phyloP scores from a whole-genome alignment of 2,888 invertebrate genomes.

The Campoplex nolae region DNA sequence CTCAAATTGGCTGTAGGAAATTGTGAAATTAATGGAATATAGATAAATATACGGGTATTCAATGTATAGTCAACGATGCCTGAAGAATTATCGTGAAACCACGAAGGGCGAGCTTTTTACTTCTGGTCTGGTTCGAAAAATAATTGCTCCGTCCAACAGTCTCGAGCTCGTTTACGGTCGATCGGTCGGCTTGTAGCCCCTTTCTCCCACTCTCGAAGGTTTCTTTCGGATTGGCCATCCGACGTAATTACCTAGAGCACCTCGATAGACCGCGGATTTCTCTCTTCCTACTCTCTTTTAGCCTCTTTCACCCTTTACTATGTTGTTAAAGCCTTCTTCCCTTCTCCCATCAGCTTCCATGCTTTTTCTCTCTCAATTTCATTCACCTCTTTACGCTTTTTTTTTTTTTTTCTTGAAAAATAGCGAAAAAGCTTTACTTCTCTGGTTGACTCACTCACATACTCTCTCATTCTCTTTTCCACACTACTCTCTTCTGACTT shows the following conservation, averaged over 20 bases:
- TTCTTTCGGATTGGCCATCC: conserved; percentile 63
- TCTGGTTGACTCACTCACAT: not conserved
- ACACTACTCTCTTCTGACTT: not conserved
- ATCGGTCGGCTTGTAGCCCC: conserved; percentile 62
- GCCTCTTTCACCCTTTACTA: conserved; percentile 52
- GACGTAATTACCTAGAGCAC: conserved; percentile 63
- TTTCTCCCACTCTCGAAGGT: conserved; percentile 11
- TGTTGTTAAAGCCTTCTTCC: conserved; percentile 27
- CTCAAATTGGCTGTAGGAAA: conserved; percentile 30
- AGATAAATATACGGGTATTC: not conserved
- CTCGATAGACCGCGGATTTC: conserved; percentile 58
- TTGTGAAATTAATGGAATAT: not conserved
- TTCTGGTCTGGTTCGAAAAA: conserved; percentile 66
- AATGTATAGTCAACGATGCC: not conserved
- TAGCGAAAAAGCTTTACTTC: conserved; percentile 30
- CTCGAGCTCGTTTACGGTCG: conserved; percentile 65
- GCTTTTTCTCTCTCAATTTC: conserved; percentile 50
- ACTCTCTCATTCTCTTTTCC: not conserved
- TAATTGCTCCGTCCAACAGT: conserved; percentile 64
- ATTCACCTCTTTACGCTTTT: conserved; percentile 41
- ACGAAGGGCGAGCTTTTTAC: conserved; percentile 59
- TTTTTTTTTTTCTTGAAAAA: conserved; percentile 36
- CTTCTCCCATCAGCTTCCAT: conserved; percentile 33
- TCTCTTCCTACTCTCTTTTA: conserved; percentile 41
- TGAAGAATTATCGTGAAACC: conserved; percentile 58